These are phyloP conservation scores for Furcifer pardalis DNA, from an alignment of 2,797 vertebrate species.

Conservation along the genomic window DNA sequence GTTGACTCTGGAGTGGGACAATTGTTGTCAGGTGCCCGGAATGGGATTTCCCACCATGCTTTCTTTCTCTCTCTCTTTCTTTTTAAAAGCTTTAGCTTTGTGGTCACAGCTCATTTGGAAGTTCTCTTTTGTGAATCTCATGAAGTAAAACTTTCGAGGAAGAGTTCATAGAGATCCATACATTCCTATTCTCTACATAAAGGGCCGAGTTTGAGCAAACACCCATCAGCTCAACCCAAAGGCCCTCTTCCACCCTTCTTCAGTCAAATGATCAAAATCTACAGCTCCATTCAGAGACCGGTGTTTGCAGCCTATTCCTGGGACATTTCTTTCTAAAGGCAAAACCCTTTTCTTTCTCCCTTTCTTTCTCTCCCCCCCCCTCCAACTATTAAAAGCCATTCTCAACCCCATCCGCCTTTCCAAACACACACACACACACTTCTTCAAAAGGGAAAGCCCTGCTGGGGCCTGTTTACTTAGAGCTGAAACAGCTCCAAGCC, in stretches of 20 bases:
- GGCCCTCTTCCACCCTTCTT: conserved; percentile 49
- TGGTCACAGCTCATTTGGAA: conserved; percentile 13
- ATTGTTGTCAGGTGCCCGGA: conserved; percentile 24
- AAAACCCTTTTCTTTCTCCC: conserved; percentile 69
- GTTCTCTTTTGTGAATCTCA: conserved; percentile 58
- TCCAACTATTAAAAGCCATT: conserved; percentile 22
- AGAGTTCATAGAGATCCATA: conserved; percentile 75
- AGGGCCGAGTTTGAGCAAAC: conserved; percentile 61
- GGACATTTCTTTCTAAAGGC: conserved; percentile 80
- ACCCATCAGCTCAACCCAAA: conserved; percentile 34
- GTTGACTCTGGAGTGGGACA: conserved; percentile 13
- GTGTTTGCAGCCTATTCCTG: conserved; percentile 77
- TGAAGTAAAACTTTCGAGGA: conserved; percentile 64
- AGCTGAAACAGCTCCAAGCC: conserved; percentile 84
- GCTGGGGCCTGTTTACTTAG: conserved; percentile 83
- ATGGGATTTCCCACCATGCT: conserved; percentile 25
- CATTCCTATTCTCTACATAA: conserved; percentile 70
- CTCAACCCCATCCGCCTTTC: background rate
- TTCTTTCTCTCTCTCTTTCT: background rate
- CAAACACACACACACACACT: conserved; percentile 40
- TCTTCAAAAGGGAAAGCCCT: conserved; percentile 78
- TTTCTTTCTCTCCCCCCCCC: conserved; percentile 46
- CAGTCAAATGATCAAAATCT: conserved; percentile 44
- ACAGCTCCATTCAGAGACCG: conserved; percentile 67
- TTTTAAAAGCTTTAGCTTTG: conserved; percentile 41